Percentiles rank a stretch among this genome's conserved stretches.
These are phyloP conservation scores for Dendrocincla tyrannina DNA, from an alignment of 2,797 vertebrate genomes.

Conservation along the genomic window DNA sequence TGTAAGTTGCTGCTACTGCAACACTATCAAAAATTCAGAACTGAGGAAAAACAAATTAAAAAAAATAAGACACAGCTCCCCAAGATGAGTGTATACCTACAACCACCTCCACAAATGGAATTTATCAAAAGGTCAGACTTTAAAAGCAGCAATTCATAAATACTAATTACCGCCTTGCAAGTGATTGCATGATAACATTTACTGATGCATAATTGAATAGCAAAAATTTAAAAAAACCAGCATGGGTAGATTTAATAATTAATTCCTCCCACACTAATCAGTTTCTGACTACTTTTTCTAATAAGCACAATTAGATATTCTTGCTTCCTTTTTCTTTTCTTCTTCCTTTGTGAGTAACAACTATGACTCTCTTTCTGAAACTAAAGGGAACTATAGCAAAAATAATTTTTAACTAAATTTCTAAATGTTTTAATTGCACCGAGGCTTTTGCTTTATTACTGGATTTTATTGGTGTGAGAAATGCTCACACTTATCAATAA, in stretches of 20 bases:
- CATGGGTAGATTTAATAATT: constrained; percentile 71
- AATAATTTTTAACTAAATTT: background rate
- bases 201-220: constrained; percentile 72
- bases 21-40: constrained; percentile 26
- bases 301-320: constrained; percentile 44
- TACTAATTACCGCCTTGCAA: constrained; percentile 72
- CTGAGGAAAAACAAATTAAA: background rate
- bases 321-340: constrained; percentile 9
- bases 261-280: constrained; percentile 71
- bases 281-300: constrained; percentile 65
- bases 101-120: constrained; percentile 57
- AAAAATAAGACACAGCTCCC: background rate
- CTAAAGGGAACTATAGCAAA: background rate
- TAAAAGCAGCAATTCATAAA: constrained; percentile 74
- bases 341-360: constrained; percentile 12
- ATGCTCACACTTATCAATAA: no score
- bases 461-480: background rate
- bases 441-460: background rate
- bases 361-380: constrained; percentile 1
- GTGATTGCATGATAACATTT: constrained; percentile 72
- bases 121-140: constrained; percentile 73
- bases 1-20: background rate
- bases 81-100: background rate
- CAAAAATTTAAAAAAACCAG: constrained; percentile 55
- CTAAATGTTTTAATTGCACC: background rate